Percentiles rank a stretch among this genome's conserved stretches.
Conservation (phyloP, 2,797 vertebrate genomes). For the Danio jaintianensis region DNA sequence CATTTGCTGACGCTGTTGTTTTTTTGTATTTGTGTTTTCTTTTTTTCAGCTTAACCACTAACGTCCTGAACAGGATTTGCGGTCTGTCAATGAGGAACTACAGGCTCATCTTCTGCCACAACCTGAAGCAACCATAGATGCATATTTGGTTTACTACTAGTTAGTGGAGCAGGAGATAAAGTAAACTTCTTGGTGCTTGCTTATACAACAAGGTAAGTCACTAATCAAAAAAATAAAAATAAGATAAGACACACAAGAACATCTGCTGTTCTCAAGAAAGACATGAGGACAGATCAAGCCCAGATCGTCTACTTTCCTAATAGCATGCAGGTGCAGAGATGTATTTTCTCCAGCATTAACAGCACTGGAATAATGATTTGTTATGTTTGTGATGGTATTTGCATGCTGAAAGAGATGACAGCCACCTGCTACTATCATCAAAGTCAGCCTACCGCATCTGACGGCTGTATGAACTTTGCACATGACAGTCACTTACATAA, state of each 20-base stretch:
- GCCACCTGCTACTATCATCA: constrained; percentile 50
- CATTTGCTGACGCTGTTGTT: constrained; percentile 16
- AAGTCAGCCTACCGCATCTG: neutral
- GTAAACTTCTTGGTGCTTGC: constrained; percentile 87
- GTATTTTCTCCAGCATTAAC: neutral
- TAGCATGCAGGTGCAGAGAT: constrained; percentile 3
- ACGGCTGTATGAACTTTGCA: neutral
- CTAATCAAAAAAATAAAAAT: neutral
- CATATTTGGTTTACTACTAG: constrained; percentile 89
- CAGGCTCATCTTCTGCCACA: constrained; percentile 99
- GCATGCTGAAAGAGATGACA: neutral
- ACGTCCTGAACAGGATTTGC: constrained; percentile 97
- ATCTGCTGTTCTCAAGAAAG: constrained; percentile 20
- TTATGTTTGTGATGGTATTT: constrained; percentile 20
- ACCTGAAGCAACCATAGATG: constrained; percentile 99
- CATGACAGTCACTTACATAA: constrained; percentile 43
- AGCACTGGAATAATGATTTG: neutral
- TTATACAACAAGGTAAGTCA: constrained; percentile 91
- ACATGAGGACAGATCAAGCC: neutral
- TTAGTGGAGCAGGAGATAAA: constrained; percentile 89
- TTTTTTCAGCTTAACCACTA: constrained; percentile 84
- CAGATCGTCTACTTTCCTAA: neutral
- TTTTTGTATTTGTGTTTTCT: constrained; percentile 8
- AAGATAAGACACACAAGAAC: neutral
- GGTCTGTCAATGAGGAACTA: constrained; percentile 99